These are phyloP conservation scores for Drosophila jambulina DNA, from an alignment of 1,140 invertebrate genomes.

Conservation along the genomic window DNA sequence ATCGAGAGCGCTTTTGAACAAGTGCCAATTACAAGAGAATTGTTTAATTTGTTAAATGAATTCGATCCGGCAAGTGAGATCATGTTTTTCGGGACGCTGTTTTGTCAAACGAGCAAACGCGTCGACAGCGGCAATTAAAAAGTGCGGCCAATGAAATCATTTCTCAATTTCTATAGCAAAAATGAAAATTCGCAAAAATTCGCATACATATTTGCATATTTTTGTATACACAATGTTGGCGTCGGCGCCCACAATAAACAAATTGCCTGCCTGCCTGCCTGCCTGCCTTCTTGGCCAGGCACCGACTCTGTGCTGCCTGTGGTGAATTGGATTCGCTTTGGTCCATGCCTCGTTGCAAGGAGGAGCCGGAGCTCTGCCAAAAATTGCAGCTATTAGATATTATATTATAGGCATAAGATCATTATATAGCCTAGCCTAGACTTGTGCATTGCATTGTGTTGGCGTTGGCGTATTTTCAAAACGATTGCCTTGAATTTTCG, in stretches of 20 bases:
- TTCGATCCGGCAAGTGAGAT: conserved; percentile 64
- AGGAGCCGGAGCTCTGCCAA: conserved; percentile 33
- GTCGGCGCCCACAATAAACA: conserved; percentile 77
- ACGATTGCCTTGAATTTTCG: conserved; percentile 70
- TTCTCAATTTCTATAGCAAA: conserved; percentile 26
- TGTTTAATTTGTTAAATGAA: conserved; percentile 31
- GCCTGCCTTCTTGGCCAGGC: conserved; percentile 34
- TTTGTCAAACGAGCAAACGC: conserved; percentile 52
- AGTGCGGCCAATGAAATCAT: conserved; percentile 71
- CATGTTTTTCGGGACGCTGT: conserved; percentile 47
- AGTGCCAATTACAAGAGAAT: conserved; percentile 16
- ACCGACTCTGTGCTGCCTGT: conserved; percentile 39
- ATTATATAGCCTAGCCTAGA: conserved; percentile 28
- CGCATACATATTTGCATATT: conserved; percentile 29
- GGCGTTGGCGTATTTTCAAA: conserved; percentile 79
- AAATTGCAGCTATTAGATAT: conserved; percentile 63
- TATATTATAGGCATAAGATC: conserved; percentile 30
- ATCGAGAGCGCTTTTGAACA: conserved; percentile 16
- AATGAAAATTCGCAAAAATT: conserved; percentile 23
- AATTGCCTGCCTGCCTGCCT: conserved; percentile 60
- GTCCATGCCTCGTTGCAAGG: conserved; percentile 64
- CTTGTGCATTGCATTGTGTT: conserved; percentile 48
- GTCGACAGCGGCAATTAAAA: conserved; percentile 64
- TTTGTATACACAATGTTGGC: conserved; percentile 47
- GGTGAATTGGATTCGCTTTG: conserved; percentile 71